Evolutionary conservation across 37 sponge, comb jelly and placozoan genomes (phyloP).

Genomic region (Beroe ovata): DNA sequence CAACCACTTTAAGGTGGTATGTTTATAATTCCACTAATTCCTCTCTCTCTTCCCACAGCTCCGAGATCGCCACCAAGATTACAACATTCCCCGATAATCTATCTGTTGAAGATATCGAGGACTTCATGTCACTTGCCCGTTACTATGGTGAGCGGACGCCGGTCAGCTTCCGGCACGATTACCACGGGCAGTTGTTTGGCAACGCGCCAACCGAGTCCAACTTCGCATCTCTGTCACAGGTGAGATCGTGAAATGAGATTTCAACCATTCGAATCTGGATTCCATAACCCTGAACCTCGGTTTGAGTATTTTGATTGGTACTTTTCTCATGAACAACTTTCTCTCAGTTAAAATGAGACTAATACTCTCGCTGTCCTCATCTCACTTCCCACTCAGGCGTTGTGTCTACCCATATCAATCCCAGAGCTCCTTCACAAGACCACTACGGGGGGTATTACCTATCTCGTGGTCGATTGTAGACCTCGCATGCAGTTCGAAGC

Average conservation of each 20-base stretch:
- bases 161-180: slow-evolving; percentile 71
- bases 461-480: slow-evolving; percentile 85
- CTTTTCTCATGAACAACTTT: too few species aligned
- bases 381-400: too few species aligned
- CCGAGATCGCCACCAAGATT: slow-evolving; percentile 63
- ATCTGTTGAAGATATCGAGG: slow-evolving; percentile 77
- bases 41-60: slow-evolving; percentile 6
- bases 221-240: slow-evolving; percentile 66
- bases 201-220: slow-evolving; percentile 58
- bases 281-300: too few species aligned
- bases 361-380: too few species aligned
- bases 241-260: too few species aligned
- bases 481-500: slow-evolving; percentile 82
- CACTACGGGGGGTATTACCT: slow-evolving; percentile 71
- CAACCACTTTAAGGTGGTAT: too few species aligned
- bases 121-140: slow-evolving; percentile 84
- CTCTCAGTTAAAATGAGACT: too few species aligned
- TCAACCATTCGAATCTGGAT: too few species aligned
- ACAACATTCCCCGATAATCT: slow-evolving; percentile 76
- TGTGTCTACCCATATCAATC: slow-evolving; percentile 83
- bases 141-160: slow-evolving; percentile 92
- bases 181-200: slow-evolving; percentile 59
- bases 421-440: slow-evolving; percentile 77
- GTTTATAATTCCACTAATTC: too few species aligned
- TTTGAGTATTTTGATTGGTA: too few species aligned